A percentile compares a stretch with the other conserved stretches of the same genome.
Evolutionary conservation across 2,888 invertebrate genomes (phyloP).

Genomic region (Lithophane ornitopus): DNA sequence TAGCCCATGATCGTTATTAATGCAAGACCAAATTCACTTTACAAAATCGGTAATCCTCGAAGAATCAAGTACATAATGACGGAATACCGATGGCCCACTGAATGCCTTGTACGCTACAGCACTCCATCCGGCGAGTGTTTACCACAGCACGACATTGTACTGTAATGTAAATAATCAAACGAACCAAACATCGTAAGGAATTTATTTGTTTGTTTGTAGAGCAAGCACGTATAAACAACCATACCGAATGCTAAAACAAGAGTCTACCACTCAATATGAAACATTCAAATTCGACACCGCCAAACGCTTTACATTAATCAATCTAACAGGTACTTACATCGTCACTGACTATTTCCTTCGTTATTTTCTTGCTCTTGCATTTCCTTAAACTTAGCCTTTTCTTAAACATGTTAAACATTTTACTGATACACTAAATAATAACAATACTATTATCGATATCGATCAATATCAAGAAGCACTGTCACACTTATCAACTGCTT

Average conservation of each 20-base stretch:
- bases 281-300: constrained; percentile 51
- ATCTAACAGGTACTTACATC: constrained; percentile 70
- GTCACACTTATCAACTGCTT: constrained; percentile 43
- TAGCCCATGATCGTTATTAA: constrained; percentile 48
- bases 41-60: constrained; percentile 32
- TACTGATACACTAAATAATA: constrained; percentile 33
- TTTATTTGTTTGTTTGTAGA: constrained; percentile 85
- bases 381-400: constrained; percentile 78
- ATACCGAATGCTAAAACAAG: constrained; percentile 65
- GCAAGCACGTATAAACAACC: constrained; percentile 70
- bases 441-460: constrained; percentile 16
- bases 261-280: constrained; percentile 60
- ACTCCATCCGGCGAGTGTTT: constrained; percentile 83
- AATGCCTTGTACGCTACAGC: constrained; percentile 61
- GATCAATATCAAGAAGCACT: constrained; percentile 31
- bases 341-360: constrained; percentile 52
- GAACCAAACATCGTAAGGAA: constrained; percentile 78
- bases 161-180: constrained; percentile 82
- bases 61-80: constrained; percentile 41
- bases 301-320: constrained; percentile 19
- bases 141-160: constrained; percentile 79
- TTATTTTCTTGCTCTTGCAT: constrained; percentile 67
- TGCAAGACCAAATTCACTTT: constrained; percentile 40
- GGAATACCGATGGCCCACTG: constrained; percentile 52
- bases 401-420: constrained; percentile 75